Evolutionary conservation across 2,888 invertebrate genomes (phyloP), one percentile per base, ranked within the genome.

Genomic region (Chromoteleia sp.): DNA sequence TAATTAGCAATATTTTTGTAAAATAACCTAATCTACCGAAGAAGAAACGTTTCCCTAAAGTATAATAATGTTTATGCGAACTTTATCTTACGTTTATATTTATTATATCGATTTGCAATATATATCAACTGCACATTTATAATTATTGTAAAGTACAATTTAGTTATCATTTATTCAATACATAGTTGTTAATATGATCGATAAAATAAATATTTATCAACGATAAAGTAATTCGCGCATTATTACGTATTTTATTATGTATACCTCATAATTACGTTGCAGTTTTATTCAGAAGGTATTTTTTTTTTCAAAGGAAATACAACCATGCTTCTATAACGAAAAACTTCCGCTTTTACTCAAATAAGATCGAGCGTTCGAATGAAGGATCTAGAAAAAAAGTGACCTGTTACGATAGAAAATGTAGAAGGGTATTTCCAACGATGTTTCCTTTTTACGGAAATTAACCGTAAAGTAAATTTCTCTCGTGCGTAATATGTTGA

Each of bases 401-500:
- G 33, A 61, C 36, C 43, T 19, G 17, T 74, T 63, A 45, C 54
- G 61, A 45, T 63, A 52, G 58, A 73, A 74, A 74, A 74, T 19
- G 52, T 52, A 33, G 43, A 73, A 63, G 73, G 43, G 56, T 61
- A 68, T 54, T 68, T 68, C 59, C 30, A 76, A 52, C 67, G 58
- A 52, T 52, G 65, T 41, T 48, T 59, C 56, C 52, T 67, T 76
- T 68, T 50, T 67, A 58, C 58, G 58, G 65, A 76, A 67, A 76
- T 76, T 73, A 73, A 52, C 58, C 61, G 63, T 77, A 70, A 68
- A 70, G 63, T 70, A 67, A 63, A 77, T 61, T 70, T 70, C 52
- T 29, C 19, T 52, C 68, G 61, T 61, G 61, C 63, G 54, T 73
- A 77, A 70, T 63, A 63, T 56, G 29, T 43, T 56, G 21, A 61